Evolutionary conservation across 2,113 vertebrate species (phyloP), one percentile per base, ranked within the genome.

Genomic region (Cyrtonyx montezumae): DNA sequence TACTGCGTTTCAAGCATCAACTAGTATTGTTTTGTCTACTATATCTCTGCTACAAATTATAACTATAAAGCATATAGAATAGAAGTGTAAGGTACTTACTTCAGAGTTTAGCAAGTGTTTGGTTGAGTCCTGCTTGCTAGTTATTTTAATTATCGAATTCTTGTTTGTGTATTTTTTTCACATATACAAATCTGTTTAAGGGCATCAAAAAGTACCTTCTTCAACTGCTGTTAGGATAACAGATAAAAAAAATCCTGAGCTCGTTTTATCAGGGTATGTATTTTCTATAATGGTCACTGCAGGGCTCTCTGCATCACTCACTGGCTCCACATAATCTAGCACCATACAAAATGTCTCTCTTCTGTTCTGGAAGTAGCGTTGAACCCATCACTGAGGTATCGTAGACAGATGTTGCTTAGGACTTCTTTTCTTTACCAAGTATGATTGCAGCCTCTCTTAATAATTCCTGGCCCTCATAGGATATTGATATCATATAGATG

Each of bases 351-450:
- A 25, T 13, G 46, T 10, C 23, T 19, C 8, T 30, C 8, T 23
- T 19, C 49, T 22, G 49, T 46, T 36, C 53, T 56, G 40, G 15
- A 55, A 75, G 46, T 21, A 2, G 4, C 23, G 8, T 15, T 62
- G 71, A 19, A n/a, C 6, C 9, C 28, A 1, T 42, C 19, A 19
- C 5, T 0, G 0, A 68, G 25, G 21, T 37, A 12, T 6, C 25
- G 6, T 3, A 58, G 78, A 34, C 0, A 17, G 23, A 13, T 65
- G 67, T 63, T 51, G 12, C 15, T 22, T 0, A 0, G 13, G 7
- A 8, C 13, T 84, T 56, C 51, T 78, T 21, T 9, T 71, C 34
- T 59, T 20, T 2, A 36, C 6, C 45, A 19, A 77, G 17, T 14
- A 34, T 32, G 21, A n/a, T 21, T 68, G 16, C 1, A 2, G 6